A percentile compares a stretch with the other conserved stretches of the same genome.
phyloP scores from a whole-genome alignment of 2,888 invertebrate species.

The Glaucopsyche alexis region DNA sequence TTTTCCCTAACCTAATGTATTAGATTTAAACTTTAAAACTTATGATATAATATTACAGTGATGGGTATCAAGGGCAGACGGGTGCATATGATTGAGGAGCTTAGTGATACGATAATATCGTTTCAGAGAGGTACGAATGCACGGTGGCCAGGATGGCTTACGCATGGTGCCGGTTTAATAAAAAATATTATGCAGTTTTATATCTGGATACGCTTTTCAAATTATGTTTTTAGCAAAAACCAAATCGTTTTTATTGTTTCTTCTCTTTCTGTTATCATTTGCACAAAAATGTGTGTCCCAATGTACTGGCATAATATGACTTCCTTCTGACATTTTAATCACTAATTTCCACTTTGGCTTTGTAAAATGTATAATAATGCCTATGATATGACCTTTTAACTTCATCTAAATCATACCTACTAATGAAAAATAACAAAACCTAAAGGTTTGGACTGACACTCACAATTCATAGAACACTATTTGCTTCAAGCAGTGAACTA shows the following conservation, averaged over 20 bases:
- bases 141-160: constrained; percentile 56
- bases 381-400: background rate
- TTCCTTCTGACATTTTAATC: background rate
- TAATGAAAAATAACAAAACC: background rate
- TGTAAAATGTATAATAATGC: constrained; percentile 1
- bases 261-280: background rate
- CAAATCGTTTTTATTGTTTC: background rate
- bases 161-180: constrained; percentile 65
- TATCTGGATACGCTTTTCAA: background rate
- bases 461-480: background rate
- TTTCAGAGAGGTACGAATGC: constrained; percentile 97
- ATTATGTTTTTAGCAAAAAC: background rate
- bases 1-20: too few relatives aligned
- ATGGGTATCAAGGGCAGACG: constrained; percentile 99
- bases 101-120: constrained; percentile 98
- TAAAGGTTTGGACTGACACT: constrained; percentile 13
- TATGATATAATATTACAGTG: constrained; percentile 85
- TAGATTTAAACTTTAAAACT: constrained; percentile 42
- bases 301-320: background rate
- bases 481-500: constrained; percentile 11
- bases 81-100: constrained; percentile 99
- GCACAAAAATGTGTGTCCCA: background rate
- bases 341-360: background rate
- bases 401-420: constrained; percentile 4
- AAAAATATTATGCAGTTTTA: constrained; percentile 31